Percentiles rank a stretch among this genome's conserved stretches.
These are phyloP conservation scores for Orthonychiurus folsomi DNA, from an alignment of 2,888 invertebrate genomes.

Conservation along the genomic window DNA sequence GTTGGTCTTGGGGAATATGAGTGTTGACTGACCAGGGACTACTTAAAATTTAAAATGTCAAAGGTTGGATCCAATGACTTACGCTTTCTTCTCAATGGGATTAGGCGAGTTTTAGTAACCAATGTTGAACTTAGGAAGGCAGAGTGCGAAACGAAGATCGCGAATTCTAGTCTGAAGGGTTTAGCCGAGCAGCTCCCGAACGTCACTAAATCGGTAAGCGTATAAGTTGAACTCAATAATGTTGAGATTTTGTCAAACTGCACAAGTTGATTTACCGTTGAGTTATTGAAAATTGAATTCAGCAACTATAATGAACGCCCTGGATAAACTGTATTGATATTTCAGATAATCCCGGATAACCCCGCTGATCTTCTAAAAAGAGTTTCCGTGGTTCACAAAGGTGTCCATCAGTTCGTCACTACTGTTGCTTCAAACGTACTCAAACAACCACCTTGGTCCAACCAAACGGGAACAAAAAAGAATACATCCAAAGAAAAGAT, in stretches of 20 bases:
- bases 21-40: too few relatives aligned
- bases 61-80: slow-evolving; percentile 33
- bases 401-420: slow-evolving; percentile 55
- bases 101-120: slow-evolving; percentile 29
- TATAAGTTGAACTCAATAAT: neutral
- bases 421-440: slow-evolving; percentile 23
- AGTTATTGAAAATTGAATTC: too few relatives aligned
- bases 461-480: neutral
- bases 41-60: too few relatives aligned
- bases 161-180: slow-evolving; percentile 31
- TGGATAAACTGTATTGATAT: too few relatives aligned
- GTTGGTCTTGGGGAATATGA: too few relatives aligned
- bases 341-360: slow-evolving; percentile 20
- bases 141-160: slow-evolving; percentile 25
- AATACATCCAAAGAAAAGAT: neutral
- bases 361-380: slow-evolving; percentile 48
- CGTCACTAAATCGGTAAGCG: slow-evolving; percentile 13
- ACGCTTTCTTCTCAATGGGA: slow-evolving; percentile 29
- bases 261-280: too few relatives aligned
- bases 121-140: slow-evolving; percentile 22
- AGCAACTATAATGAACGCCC: too few relatives aligned
- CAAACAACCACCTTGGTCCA: too few relatives aligned
- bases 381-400: slow-evolving; percentile 60
- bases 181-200: slow-evolving; percentile 13
- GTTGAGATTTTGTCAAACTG: too few relatives aligned